A percentile compares a stretch with the other conserved stretches of the same genome.
Evolutionary conservation across 2,113 vertebrate species (phyloP).

Genomic region (Struthio camelus): DNA sequence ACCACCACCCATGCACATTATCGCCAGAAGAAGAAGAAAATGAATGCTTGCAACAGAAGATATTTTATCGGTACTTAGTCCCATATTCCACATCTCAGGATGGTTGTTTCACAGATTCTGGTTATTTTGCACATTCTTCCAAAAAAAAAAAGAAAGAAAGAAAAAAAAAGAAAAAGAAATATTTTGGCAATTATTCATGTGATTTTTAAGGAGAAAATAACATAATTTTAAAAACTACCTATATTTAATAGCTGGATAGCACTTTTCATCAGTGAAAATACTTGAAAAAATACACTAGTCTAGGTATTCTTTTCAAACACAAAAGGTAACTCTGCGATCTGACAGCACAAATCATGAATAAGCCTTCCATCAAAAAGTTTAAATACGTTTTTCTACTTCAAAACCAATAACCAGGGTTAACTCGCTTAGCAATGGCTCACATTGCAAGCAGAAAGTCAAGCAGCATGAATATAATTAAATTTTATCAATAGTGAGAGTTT

Average conservation of each 20-base stretch:
- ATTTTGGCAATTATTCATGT: neutral
- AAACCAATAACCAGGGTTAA: neutral
- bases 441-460: neutral
- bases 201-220: neutral
- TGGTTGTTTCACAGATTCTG: neutral
- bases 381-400: accelerated
- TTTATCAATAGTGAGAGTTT: neutral
- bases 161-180: too few relatives aligned
- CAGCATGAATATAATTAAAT: neutral
- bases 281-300: neutral
- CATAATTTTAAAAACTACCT: neutral
- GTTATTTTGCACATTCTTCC: neutral
- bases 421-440: neutral
- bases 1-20: neutral
- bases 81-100: neutral
- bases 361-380: neutral
- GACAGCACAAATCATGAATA: neutral
- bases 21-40: neutral
- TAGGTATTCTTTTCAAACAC: neutral
- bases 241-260: neutral
- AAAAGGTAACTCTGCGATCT: neutral
- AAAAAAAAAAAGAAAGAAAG: too few relatives aligned
- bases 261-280: neutral
- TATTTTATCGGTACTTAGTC: neutral
- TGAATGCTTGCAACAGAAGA: neutral